Conservation (phyloP, 2,888 invertebrate genomes). For the Parnassius apollo region DNA sequence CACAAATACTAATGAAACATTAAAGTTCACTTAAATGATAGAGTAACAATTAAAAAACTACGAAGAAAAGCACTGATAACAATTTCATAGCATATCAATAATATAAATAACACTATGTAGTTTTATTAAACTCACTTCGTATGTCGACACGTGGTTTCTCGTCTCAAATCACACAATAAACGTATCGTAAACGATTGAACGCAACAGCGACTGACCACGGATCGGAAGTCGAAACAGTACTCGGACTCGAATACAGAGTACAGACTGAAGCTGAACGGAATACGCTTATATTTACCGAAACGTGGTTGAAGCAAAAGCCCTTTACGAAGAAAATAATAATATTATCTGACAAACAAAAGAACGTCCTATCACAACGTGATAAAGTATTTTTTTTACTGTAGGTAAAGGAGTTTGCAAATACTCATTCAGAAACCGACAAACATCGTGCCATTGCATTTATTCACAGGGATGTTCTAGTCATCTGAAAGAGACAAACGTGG, state of each 20-base stretch:
- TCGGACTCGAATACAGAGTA: slow-evolving; percentile 46
- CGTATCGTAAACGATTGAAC: slow-evolving; percentile 10
- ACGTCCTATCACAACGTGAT: slow-evolving; percentile 32
- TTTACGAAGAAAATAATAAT: slow-evolving; percentile 56
- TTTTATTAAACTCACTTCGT: slow-evolving; percentile 43
- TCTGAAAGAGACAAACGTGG: slow-evolving; percentile 2
- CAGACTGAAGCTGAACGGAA: slow-evolving; percentile 32
- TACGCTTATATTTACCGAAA: slow-evolving; percentile 40
- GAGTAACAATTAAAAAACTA: background rate
- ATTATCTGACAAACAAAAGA: slow-evolving; percentile 38
- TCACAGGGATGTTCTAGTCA: background rate
- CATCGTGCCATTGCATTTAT: slow-evolving; percentile 14
- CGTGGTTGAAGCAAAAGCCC: slow-evolving; percentile 46
- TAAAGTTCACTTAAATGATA: too few species aligned
- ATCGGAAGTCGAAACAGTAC: slow-evolving; percentile 37
- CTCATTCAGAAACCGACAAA: background rate
- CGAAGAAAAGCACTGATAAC: background rate
- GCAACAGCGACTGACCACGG: slow-evolving; percentile 37
- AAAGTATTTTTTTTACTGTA: slow-evolving; percentile 26
- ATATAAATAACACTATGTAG: slow-evolving; percentile 14
- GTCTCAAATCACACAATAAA: slow-evolving; percentile 30
- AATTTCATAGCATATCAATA: background rate
- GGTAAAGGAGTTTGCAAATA: slow-evolving; percentile 22
- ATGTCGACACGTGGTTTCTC: slow-evolving; percentile 40
- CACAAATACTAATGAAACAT: too few species aligned